A percentile compares a stretch with the other conserved stretches of the same genome.
phyloP scores from a whole-genome alignment of 2,888 invertebrate genomes.

The Hemaris fuciformis region DNA sequence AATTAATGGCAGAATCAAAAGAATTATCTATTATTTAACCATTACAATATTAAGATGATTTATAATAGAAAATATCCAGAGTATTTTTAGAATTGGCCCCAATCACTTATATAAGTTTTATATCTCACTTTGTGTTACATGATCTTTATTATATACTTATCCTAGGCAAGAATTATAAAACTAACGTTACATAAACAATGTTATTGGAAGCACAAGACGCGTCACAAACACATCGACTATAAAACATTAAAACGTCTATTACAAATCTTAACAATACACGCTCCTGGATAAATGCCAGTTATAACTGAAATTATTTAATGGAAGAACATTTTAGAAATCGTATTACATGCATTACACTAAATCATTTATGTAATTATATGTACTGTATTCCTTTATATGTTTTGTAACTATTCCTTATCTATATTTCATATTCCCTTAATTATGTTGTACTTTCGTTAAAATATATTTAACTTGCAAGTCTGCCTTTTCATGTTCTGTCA shows the following conservation, averaged over 20 bases:
- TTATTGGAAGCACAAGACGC: slow-evolving; percentile 47
- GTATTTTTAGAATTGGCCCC: background rate
- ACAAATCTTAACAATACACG: background rate
- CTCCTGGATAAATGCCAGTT: slow-evolving; percentile 1
- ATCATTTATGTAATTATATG: background rate
- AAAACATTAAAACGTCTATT: background rate
- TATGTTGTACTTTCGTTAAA: background rate
- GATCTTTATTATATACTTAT: slow-evolving; percentile 29
- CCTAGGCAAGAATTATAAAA: slow-evolving; percentile 44
- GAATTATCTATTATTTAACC: too few species aligned
- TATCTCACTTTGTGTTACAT: slow-evolving; percentile 47
- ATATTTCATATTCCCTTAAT: background rate
- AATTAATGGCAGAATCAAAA: too few species aligned
- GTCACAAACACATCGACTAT: slow-evolving; percentile 40
- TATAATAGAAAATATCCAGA: background rate
- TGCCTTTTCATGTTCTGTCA: background rate
- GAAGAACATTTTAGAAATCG: background rate
- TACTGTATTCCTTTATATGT: background rate
- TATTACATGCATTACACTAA: background rate
- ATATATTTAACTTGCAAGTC: background rate
- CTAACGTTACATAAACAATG: slow-evolving; percentile 19
- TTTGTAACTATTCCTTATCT: background rate
- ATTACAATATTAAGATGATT: too few species aligned
- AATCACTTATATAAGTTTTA: slow-evolving; percentile 16
- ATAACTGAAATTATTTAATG: background rate